A percentile compares a stretch with the other conserved stretches of the same genome.
Evolutionary conservation across 2,888 invertebrate genomes (phyloP).

Genomic region (Sphaeridia pumilis): DNA sequence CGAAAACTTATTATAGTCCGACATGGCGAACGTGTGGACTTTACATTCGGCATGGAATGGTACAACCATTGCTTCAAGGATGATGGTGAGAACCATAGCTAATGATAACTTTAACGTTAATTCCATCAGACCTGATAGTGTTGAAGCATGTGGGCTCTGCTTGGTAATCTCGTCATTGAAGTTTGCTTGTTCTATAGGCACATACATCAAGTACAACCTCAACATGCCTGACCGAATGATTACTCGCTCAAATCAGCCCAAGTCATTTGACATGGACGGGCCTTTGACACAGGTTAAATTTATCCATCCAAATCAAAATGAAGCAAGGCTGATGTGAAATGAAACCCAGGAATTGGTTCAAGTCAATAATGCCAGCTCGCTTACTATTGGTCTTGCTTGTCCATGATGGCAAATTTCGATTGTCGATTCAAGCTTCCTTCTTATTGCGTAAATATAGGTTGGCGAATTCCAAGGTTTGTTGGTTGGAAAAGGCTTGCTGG

Average conservation of each 20-base stretch:
- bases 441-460: slow-evolving; percentile 39
- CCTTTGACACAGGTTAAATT: slow-evolving; percentile 78
- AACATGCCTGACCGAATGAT: slow-evolving; percentile 80
- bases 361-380: too few species aligned
- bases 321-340: too few species aligned
- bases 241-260: slow-evolving; percentile 53
- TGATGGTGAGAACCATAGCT: slow-evolving; percentile 13
- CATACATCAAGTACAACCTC: slow-evolving; percentile 70
- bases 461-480: slow-evolving; percentile 72
- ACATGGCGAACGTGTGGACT: slow-evolving; percentile 90
- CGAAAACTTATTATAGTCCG: slow-evolving; percentile 56
- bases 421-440: too few species aligned
- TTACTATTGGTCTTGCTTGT: too few species aligned
- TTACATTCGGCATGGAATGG: slow-evolving; percentile 77
- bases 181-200: slow-evolving; percentile 21
- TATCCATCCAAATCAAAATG: too few species aligned
- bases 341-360: too few species aligned
- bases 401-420: too few species aligned
- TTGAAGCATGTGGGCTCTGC: too few species aligned
- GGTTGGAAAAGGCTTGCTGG: slow-evolving; percentile 65
- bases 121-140: too few species aligned
- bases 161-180: too few species aligned
- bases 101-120: too few species aligned
- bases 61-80: slow-evolving; percentile 76
- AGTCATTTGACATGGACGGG: slow-evolving; percentile 69